Conservation (phyloP, 92 coral and sea anemone species). For the Epizoanthus scotinus region DNA sequence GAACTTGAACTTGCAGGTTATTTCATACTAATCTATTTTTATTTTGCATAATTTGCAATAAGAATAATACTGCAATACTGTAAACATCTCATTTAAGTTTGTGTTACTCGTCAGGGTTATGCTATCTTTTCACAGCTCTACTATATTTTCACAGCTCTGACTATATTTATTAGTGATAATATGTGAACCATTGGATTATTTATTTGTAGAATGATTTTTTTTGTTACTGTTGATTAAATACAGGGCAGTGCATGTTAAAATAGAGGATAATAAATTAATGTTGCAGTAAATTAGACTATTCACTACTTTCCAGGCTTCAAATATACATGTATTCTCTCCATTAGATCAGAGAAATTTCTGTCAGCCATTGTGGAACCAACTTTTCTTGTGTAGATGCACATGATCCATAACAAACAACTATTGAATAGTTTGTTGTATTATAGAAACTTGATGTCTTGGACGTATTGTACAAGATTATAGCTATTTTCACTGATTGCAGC, state of each 20-base stretch:
- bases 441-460: too few relatives aligned
- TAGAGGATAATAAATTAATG: neutral
- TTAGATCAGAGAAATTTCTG: neutral
- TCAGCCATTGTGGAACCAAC: too few relatives aligned
- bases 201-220: neutral
- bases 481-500: neutral
- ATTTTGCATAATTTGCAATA: too few relatives aligned
- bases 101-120: neutral
- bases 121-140: too few relatives aligned
- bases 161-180: neutral
- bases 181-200: neutral
- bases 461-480: too few relatives aligned
- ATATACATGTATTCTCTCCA: too few relatives aligned
- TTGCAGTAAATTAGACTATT: neutral
- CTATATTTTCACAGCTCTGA: neutral
- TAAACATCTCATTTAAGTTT: neutral
- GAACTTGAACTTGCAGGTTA: too few relatives aligned
- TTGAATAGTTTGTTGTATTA: too few relatives aligned
- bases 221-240: constrained; percentile 13
- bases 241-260: neutral
- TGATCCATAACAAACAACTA: too few relatives aligned
- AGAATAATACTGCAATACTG: too few relatives aligned
- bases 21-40: too few relatives aligned
- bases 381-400: too few relatives aligned
- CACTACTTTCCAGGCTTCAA: neutral